These are phyloP conservation scores for Polymixis flavicincta DNA, from an alignment of 2,888 invertebrate genomes.

Conservation along the genomic window DNA sequence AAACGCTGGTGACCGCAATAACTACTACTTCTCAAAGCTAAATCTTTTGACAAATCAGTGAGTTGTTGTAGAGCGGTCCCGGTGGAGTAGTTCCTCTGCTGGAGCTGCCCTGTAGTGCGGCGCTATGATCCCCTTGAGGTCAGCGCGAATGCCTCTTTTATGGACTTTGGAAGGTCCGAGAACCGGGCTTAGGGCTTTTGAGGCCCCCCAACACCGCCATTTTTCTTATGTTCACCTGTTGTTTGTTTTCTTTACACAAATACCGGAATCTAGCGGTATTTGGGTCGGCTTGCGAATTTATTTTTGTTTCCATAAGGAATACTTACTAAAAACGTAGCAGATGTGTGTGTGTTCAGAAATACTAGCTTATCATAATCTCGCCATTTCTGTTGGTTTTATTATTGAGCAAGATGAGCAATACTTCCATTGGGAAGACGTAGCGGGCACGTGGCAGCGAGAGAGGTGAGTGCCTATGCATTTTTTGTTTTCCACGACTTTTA, in stretches of 20 bases:
- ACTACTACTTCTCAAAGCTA: not conserved
- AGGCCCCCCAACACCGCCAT: slow-evolving; percentile 11
- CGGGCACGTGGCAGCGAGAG: not conserved
- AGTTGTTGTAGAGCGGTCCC: not conserved
- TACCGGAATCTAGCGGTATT: slow-evolving; percentile 24
- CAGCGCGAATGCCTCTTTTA: slow-evolving; percentile 51
- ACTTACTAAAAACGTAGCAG: not conserved
- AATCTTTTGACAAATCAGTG: not conserved
- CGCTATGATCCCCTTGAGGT: slow-evolving; percentile 27
- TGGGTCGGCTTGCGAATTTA: slow-evolving; percentile 29
- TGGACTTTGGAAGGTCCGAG: slow-evolving; percentile 52
- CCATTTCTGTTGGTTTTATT: slow-evolving; percentile 1
- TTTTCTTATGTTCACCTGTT: slow-evolving; percentile 53
- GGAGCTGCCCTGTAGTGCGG: not conserved
- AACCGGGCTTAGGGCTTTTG: slow-evolving; percentile 35
- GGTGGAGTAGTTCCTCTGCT: slow-evolving; percentile 25
- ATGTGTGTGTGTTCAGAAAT: not conserved
- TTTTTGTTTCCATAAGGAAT: slow-evolving; percentile 9
- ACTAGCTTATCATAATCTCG: not conserved
- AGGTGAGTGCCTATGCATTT: too few relatives aligned
- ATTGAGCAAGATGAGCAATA: not conserved
- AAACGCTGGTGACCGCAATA: not conserved
- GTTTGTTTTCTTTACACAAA: slow-evolving; percentile 54
- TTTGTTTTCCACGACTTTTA: not conserved
- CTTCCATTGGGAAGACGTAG: not conserved